Evolutionary conservation across 2,113 vertebrate genomes (phyloP), one percentile per base, ranked within the genome.

Genomic region (Alaudala cheleensis): DNA sequence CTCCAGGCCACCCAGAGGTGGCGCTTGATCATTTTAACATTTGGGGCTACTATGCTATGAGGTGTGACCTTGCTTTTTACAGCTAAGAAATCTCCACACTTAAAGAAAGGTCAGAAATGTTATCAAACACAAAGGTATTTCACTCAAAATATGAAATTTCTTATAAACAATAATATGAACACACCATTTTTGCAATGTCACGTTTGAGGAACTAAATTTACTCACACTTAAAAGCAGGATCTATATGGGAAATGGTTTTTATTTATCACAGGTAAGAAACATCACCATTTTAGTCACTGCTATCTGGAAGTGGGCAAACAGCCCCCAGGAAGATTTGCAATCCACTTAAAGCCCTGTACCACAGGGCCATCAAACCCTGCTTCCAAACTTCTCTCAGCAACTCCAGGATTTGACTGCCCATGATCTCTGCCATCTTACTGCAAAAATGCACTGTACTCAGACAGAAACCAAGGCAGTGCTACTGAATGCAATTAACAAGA

Each of bases 401-500:
- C 34, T 7, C 0, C 2, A 28, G 14, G 51, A 60, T n/a, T 6
- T 56, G 28, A 47, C 72, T 56, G 44, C 34, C 54, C 64, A 29
- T 24, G 77, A 79, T 37, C 57, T 64, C 54, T 64, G 49, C 60
- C 67, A 87, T 50, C 73, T 51, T 21, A 49, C 4, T 92, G 34
- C 76, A 81, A 50, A 65, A 74, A 65, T 49, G 37, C 15, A 14
- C 69, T 25, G 8, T 60, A 85, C 58, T 50, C 66, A 82, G 76
- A 45, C 58, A 87, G 91, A 92, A 81, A 92, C 62, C 54, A 67
- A 86, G 86, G 62, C 79, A 53, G 29, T 53, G 70, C 80, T 86
- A 88, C 95, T 72, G 45, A 90, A 97, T 87, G 73, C 95, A 94
- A 94, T 96, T 96, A 97, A 96, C 88, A 96, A 96, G 96, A 92